Conservation (phyloP, 2,797 vertebrate species). For the Parauchenoglanis ngamensis region DNA sequence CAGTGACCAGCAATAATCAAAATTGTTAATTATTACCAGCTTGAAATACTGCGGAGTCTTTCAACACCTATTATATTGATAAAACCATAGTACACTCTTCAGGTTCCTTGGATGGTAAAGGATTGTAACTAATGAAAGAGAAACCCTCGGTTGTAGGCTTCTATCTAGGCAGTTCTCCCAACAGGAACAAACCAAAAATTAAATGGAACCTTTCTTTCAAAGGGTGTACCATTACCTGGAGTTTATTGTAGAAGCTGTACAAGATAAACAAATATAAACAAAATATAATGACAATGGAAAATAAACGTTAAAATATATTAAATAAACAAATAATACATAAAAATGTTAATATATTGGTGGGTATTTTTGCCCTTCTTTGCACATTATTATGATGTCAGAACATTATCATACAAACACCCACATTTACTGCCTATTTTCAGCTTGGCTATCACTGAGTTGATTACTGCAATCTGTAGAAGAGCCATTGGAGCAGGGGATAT, state of each 20-base stretch:
- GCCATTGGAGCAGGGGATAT: neutral
- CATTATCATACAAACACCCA: neutral
- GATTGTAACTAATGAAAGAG: neutral
- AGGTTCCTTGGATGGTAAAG: neutral
- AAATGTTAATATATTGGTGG: neutral
- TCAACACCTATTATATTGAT: neutral
- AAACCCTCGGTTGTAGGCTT: neutral
- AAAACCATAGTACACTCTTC: too few species aligned
- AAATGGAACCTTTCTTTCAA: neutral
- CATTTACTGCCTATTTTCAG: neutral
- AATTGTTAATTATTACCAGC: neutral
- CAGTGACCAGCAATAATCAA: neutral
- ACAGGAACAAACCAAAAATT: neutral
- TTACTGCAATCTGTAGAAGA: conserved; percentile 7
- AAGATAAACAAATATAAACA: neutral
- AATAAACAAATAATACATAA: too few species aligned
- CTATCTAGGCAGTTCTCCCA: neutral
- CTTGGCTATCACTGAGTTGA: neutral
- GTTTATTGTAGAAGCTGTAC: neutral
- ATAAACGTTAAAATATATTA: neutral
- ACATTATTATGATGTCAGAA: neutral
- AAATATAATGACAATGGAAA: neutral
- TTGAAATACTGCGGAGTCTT: neutral
- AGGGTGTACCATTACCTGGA: neutral
- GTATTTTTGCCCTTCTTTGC: neutral